These are phyloP conservation scores for Epinephelus coioides DNA, from an alignment of 2,797 vertebrate species.

Conservation along the genomic window DNA sequence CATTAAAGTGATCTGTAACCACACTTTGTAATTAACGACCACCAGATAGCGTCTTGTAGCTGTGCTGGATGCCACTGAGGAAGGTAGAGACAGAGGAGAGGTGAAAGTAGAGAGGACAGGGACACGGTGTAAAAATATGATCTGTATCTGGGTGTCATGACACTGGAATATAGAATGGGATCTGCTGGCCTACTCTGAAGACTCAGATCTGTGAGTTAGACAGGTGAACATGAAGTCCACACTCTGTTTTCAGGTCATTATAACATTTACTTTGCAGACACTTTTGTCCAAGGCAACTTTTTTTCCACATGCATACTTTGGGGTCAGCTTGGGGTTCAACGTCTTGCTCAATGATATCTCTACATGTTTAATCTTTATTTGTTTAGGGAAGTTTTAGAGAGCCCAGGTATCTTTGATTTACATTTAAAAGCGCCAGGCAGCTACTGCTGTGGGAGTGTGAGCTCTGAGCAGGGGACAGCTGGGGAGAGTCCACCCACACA, in stretches of 20 bases:
- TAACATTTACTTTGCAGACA: background rate
- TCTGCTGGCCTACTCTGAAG: background rate
- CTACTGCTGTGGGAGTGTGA: too few relatives aligned
- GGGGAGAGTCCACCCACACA: too few relatives aligned
- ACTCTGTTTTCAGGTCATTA: background rate
- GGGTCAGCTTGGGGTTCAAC: too few relatives aligned
- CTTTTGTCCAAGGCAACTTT: background rate
- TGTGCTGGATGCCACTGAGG: slow-evolving; percentile 8
- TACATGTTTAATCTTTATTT: too few relatives aligned
- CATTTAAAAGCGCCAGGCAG: too few relatives aligned
- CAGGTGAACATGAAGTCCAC: background rate
- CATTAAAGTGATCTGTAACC: slow-evolving; percentile 78
- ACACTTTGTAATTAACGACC: slow-evolving; percentile 77
- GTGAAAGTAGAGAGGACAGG: background rate
- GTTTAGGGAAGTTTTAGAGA: too few relatives aligned
- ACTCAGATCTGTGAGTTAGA: background rate
- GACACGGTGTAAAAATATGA: background rate
- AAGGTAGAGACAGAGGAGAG: slow-evolving; percentile 14
- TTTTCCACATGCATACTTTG: too few relatives aligned
- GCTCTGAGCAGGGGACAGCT: too few relatives aligned
- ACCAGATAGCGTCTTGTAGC: slow-evolving; percentile 36
- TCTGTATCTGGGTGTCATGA: background rate
- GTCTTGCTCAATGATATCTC: too few relatives aligned
- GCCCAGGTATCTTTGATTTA: too few relatives aligned
- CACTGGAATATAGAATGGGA: background rate